Base-by-base conservation (phyloP, 2,797 vertebrate species). In the Lepilemur septentrionalis region DNA sequence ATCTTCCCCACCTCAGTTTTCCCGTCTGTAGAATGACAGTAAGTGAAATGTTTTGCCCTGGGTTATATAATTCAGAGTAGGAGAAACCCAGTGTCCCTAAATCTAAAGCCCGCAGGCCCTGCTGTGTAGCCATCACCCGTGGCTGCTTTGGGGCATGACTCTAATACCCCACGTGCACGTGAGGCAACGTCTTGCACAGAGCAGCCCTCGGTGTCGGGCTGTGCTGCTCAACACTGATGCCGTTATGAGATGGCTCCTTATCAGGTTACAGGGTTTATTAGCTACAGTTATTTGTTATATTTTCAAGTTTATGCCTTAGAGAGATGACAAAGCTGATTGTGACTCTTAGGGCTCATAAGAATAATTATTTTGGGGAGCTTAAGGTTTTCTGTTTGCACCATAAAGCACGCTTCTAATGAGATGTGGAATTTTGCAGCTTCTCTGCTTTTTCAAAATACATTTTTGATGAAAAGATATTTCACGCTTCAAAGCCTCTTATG, bases 381-480 rank as follows among this genome's bases (percentile, higher is more conserved):
- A 80, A 75, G n/a, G 52, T 89, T 94, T 95, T 95, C 85, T 97
- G 59, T 89, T 80, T 92, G 95, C 79, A 88, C 25, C 48, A 15
- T 1, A 25, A 85, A 84, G 41, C 70, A 75, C 30, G 4, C 14
- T 52, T 35, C 55, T 95, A 72, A 95, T 75, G 79, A 95, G 94
- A 96, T 17, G 17, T 20, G n/a, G 81, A 88, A 73, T 65, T 83
- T 67, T 87, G 38, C 89, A 96, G 76, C 41, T 69, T 92, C 57
- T 97, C 55, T 78, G 59, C 50, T 95, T 89, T 93, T 89, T 55
- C 83, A 93, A 93, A 95, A 86, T 75, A 92, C 65, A 81, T 25
- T 91, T 95, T 90, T 81, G 89, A 97, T 95, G 89, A 96, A 91
- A 96, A 92, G 75, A 80, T 97, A 90, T 94, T 97, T 95, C 83